phyloP scores from a whole-genome alignment of 2,113 vertebrate genomes.

The Hystrix brachyura region DNA sequence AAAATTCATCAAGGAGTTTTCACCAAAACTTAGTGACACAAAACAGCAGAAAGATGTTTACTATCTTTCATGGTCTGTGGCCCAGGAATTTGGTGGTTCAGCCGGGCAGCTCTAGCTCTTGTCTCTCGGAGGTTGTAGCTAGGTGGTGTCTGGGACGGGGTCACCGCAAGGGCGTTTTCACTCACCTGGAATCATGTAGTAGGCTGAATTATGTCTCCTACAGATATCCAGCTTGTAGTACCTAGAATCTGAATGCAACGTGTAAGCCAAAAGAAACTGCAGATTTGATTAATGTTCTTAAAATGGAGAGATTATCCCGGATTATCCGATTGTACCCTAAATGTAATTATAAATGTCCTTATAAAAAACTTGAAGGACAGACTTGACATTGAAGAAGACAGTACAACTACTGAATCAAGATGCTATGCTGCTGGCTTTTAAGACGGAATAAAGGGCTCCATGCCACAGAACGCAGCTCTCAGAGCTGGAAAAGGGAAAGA shows the following conservation, averaged over 20 bases:
- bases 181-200: neutral
- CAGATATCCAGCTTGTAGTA: neutral
- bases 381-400: neutral
- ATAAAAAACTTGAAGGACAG: neutral
- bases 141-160: neutral
- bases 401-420: neutral
- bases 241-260: neutral
- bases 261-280: neutral
- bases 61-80: neutral
- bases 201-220: neutral
- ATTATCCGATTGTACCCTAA: neutral
- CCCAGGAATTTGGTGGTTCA: neutral
- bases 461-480: neutral
- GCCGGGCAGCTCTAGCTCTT: rapidly evolving
- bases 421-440: neutral
- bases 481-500: neutral
- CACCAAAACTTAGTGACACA: neutral
- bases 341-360: neutral
- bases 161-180: neutral
- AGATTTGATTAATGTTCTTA: neutral
- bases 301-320: neutral
- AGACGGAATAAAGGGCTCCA: neutral
- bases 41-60: neutral
- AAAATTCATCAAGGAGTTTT: neutral
- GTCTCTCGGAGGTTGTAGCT: neutral